phyloP scores from a whole-genome alignment of 2,113 vertebrate genomes.

The Connochaetes taurinus region DNA sequence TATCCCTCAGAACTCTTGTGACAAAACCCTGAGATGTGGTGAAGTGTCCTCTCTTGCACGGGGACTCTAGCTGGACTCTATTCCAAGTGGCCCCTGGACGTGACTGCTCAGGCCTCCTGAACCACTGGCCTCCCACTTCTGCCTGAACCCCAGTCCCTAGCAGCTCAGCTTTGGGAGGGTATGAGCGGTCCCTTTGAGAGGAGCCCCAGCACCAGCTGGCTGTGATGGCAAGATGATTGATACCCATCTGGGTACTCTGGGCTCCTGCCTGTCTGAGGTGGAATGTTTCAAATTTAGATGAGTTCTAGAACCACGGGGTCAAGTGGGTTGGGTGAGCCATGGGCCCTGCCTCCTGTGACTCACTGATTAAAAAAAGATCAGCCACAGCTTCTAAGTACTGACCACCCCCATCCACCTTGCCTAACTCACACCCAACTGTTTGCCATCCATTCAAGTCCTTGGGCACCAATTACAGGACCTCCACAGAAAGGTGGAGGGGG shows the following conservation, averaged over 20 bases:
- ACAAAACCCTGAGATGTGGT: not conserved
- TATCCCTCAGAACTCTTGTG: not conserved
- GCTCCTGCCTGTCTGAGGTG: not conserved
- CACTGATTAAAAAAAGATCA: not conserved
- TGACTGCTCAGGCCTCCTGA: not conserved
- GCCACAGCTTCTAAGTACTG: too few relatives aligned
- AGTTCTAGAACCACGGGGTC: not conserved
- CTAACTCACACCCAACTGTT: not conserved
- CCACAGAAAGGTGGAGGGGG: not conserved
- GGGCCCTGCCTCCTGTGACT: not conserved
- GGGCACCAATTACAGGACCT: not conserved
- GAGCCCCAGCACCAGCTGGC: not conserved
- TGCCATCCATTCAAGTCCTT: not conserved
- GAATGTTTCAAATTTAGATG: not conserved
- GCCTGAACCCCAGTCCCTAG: not conserved
- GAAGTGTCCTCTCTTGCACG: not conserved
- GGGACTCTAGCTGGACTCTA: not conserved
- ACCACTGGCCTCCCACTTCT: not conserved
- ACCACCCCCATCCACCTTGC: too few relatives aligned
- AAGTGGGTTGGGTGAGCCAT: not conserved
- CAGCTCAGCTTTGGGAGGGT: not conserved
- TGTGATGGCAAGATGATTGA: too few relatives aligned
- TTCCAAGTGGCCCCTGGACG: too few relatives aligned
- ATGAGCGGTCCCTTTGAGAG: too few relatives aligned
- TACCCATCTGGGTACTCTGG: not conserved